These are phyloP conservation scores for Callaeas wilsoni DNA, from an alignment of 2,113 vertebrate species.

Conservation along the genomic window DNA sequence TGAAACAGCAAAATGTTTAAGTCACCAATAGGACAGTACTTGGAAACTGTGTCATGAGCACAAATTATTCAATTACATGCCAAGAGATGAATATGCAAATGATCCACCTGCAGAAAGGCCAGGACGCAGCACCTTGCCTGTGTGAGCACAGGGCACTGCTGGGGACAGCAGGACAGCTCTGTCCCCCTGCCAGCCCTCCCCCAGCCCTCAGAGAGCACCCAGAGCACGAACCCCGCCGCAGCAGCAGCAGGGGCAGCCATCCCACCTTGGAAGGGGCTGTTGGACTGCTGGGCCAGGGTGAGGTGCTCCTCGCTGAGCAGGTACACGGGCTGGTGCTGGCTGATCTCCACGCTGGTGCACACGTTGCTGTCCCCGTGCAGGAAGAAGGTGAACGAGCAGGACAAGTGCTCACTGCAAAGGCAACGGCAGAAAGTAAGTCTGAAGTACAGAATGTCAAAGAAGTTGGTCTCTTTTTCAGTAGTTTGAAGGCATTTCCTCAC, in stretches of 20 bases:
- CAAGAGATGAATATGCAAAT: background rate
- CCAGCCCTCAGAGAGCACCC: background rate
- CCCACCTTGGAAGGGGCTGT: constrained; percentile 94
- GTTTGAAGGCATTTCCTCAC: background rate
- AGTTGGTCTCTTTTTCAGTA: background rate
- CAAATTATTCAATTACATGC: background rate
- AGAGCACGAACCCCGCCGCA: fast-evolving
- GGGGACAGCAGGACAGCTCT: background rate
- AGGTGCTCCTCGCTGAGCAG: constrained; percentile 96
- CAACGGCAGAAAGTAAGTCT: background rate
- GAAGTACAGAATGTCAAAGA: background rate
- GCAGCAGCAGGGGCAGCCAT: background rate
- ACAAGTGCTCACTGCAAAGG: constrained; percentile 88
- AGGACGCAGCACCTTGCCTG: background rate
- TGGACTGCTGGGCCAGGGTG: constrained; percentile 90
- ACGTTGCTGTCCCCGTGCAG: constrained; percentile 97
- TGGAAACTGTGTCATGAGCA: background rate
- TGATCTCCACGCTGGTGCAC: constrained; percentile 99
- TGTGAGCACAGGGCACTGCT: background rate
- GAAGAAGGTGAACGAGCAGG: constrained; percentile 99
- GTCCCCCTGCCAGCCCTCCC: background rate
- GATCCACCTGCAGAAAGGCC: background rate
- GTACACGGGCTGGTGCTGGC: constrained; percentile 97
- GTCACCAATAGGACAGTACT: background rate
- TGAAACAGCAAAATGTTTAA: background rate